These are phyloP conservation scores for Neodiprion lecontei DNA, from an alignment of 1,140 invertebrate species.

Conservation along the genomic window DNA sequence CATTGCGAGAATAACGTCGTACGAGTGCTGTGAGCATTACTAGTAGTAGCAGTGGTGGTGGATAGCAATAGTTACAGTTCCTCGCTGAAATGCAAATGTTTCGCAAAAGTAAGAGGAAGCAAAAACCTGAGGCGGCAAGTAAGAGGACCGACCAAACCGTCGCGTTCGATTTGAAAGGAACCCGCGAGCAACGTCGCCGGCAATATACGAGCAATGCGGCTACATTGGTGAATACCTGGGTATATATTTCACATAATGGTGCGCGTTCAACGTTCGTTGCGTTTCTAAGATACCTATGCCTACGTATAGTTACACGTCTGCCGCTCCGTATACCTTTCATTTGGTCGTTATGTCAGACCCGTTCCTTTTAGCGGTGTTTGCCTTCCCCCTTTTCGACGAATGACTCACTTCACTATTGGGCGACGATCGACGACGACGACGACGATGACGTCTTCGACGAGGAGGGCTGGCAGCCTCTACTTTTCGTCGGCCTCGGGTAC, in stretches of 20 bases:
- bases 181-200: not conserved
- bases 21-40: too few relatives aligned
- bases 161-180: not conserved
- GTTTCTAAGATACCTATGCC: too few relatives aligned
- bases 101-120: conserved; percentile 43
- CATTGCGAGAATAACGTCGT: too few relatives aligned
- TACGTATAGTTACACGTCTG: too few relatives aligned
- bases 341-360: conserved; percentile 4
- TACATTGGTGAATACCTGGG: too few relatives aligned
- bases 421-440: too few relatives aligned
- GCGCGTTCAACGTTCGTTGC: too few relatives aligned
- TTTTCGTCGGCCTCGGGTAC: not conserved
- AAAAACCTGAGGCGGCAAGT: conserved; percentile 30
- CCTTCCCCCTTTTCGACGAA: not conserved
- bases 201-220: too few relatives aligned
- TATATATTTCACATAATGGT: too few relatives aligned
- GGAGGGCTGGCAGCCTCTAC: not conserved
- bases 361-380: not conserved
- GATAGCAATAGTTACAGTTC: not conserved
- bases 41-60: too few relatives aligned
- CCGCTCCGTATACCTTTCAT: not conserved
- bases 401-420: not conserved
- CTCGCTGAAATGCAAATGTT: conserved; percentile 48
- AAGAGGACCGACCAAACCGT: conserved; percentile 1
- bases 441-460: not conserved